A percentile compares a stretch with the other conserved stretches of the same genome.
These are phyloP conservation scores for Geopemphigus sp. DNA, from an alignment of 1,140 invertebrate genomes.

Conservation along the genomic window DNA sequence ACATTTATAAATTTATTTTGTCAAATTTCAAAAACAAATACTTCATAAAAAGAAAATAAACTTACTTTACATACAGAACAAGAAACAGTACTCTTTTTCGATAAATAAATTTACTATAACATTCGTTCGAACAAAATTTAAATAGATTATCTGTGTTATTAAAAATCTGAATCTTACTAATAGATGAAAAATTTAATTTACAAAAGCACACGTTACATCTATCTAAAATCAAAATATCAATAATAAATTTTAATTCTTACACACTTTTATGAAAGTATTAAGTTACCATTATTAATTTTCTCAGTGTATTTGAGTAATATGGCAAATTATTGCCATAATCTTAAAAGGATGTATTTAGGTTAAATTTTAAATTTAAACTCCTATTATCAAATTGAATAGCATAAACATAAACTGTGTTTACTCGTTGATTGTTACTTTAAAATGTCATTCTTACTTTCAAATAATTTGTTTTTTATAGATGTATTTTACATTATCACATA, in stretches of 20 bases:
- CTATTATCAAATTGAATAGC: too few relatives aligned
- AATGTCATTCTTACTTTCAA: too few relatives aligned
- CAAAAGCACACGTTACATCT: slow-evolving; percentile 82
- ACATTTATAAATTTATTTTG: neutral
- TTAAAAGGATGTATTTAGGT: too few relatives aligned
- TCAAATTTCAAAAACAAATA: neutral
- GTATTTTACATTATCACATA: too few relatives aligned
- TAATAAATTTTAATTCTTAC: neutral
- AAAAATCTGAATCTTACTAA: slow-evolving; percentile 64
- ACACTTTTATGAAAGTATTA: too few relatives aligned
- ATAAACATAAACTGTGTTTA: too few relatives aligned
- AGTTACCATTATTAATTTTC: too few relatives aligned
- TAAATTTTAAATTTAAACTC: too few relatives aligned
- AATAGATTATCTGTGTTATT: slow-evolving; percentile 69
- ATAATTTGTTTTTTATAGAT: too few relatives aligned
- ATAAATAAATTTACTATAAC: slow-evolving; percentile 85
- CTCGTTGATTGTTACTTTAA: too few relatives aligned
- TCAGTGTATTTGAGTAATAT: too few relatives aligned
- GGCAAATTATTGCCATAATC: too few relatives aligned
- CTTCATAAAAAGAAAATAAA: slow-evolving; percentile 30
- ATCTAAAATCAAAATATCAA: slow-evolving; percentile 57
- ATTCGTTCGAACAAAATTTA: slow-evolving; percentile 81
- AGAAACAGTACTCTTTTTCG: slow-evolving; percentile 81
- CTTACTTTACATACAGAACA: slow-evolving; percentile 87
- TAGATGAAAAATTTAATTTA: slow-evolving; percentile 68